Conservation (phyloP, 2,888 invertebrate species). For the Sarcophaga rosellei region DNA sequence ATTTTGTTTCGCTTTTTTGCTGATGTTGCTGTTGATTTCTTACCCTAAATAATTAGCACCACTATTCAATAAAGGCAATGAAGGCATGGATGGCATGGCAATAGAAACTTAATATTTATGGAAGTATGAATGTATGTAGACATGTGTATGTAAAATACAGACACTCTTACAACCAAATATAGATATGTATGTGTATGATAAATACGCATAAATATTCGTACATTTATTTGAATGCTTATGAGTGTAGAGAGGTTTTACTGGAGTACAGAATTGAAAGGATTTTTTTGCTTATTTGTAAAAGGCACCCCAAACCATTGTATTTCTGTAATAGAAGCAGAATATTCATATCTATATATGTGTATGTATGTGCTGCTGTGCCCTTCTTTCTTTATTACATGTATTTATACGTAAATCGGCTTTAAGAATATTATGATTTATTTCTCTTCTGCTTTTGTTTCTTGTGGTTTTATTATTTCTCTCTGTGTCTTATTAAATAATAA, state of each 20-base stretch:
- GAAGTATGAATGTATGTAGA: not conserved
- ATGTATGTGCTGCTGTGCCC: not conserved
- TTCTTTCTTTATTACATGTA: not conserved
- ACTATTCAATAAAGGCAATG: conserved; percentile 75
- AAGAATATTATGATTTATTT: conserved; percentile 34
- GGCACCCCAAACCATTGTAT: too few relatives aligned
- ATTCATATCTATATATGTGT: too few relatives aligned
- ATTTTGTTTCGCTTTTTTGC: conserved; percentile 10
- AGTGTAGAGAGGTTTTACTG: too few relatives aligned
- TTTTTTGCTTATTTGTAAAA: too few relatives aligned
- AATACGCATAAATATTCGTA: not conserved
- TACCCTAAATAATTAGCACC: conserved; percentile 79
- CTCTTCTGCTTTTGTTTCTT: conserved; percentile 21
- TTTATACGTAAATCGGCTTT: not conserved
- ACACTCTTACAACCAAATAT: not conserved
- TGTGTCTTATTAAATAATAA: conserved; percentile 23
- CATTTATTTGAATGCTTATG: too few relatives aligned
- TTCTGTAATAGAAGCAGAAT: not conserved
- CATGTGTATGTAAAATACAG: conserved; percentile 18
- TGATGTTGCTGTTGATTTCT: conserved; percentile 69
- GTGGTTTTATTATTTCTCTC: conserved; percentile 19
- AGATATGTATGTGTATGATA: conserved; percentile 23
- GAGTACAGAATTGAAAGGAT: too few relatives aligned
- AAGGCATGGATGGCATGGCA: conserved; percentile 7
- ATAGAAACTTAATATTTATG: conserved; percentile 14